Conservation (phyloP, 2,888 invertebrate species). For the Ptychoptera contaminata region DNA sequence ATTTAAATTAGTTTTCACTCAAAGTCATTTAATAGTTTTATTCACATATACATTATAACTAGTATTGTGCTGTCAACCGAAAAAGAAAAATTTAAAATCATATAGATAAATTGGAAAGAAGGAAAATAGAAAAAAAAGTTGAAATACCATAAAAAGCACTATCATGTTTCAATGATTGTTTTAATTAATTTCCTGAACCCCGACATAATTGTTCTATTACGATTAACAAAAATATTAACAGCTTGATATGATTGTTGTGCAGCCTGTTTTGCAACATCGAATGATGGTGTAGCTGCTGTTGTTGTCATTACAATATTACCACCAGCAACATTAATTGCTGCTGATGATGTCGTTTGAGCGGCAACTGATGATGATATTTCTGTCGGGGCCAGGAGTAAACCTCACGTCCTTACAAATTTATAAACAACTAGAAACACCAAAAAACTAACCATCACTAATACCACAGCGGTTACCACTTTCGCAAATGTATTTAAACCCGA, state of each 20-base stretch:
- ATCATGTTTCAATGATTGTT: no score
- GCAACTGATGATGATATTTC: conserved; percentile 13
- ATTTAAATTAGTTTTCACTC: no score
- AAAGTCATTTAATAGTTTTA: no score
- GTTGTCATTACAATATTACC: neutral
- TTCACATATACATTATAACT: no score
- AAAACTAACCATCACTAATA: conserved; percentile 50
- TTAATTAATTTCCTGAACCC: conserved; percentile 29
- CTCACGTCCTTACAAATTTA: conserved; percentile 61
- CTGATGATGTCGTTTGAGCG: conserved; percentile 5
- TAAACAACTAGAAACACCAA: conserved; percentile 58
- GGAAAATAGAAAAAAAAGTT: no score
- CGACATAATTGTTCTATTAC: conserved; percentile 11
- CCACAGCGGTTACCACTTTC: conserved; percentile 52
- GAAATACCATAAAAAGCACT: no score
- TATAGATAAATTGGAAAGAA: no score
- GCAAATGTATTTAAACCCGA: conserved; percentile 54
- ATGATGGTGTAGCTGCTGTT: neutral
- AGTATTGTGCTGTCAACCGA: no score
- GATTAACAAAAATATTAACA: no score
- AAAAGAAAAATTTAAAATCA: no score
- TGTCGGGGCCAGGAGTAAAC: conserved; percentile 52
- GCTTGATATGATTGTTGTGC: no score
- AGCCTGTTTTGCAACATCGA: no score
- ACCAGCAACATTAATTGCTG: neutral